Base-by-base conservation (phyloP, 2,797 vertebrate genomes). In the Selene dorsalis region DNA sequence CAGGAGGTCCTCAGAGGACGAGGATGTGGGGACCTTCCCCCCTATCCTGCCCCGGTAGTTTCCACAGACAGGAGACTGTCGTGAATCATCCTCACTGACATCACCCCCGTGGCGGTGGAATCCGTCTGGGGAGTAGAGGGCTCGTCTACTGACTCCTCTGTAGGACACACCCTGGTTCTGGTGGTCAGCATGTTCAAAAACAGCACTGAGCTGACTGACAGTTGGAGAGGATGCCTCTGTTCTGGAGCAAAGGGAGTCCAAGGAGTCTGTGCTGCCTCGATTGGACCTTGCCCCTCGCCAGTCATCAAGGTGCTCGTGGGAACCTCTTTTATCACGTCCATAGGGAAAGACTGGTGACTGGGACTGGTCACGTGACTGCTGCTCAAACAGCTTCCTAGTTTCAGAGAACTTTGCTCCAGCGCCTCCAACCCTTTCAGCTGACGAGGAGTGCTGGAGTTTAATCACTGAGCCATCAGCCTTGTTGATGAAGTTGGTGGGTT, bases 131-230 rank as follows among this genome's bases (percentile, higher is more conserved):
- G 97, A 97, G 89, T 96, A 97, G 28, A 96, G 94, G 60, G 94
- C 95, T 0, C 66, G 89, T 52, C 93, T 92, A 82, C 87, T 94
- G 59, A 89, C 83, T 84, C 96, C 97, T 77, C 94, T 96, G 38
- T 90, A 61, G 20, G 80, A 1, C 0, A 70, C 68, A 0, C 93
- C 80, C 0, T 93, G 93, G 72, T 83, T 93, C 59, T 93, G 89
- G 9, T 95, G 94, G 76, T 99, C 97, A 0, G 92, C 93, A 60
- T 95, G 96, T 93, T 99, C 97, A 82, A 99, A 99, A 20, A 99
- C 98, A 10, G 98, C 97, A 0, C 97, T 98, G 85, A 99, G 96
- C 90, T 98, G 98, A 89, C 97, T 98, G 84, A 99, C 98, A 0
- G 98, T 99, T 5, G 98, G 97, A 28, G 97, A 99, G 62, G 97